Base-by-base conservation (phyloP, 2,113 vertebrate genomes). In the Megaleporinus macrocephalus region DNA sequence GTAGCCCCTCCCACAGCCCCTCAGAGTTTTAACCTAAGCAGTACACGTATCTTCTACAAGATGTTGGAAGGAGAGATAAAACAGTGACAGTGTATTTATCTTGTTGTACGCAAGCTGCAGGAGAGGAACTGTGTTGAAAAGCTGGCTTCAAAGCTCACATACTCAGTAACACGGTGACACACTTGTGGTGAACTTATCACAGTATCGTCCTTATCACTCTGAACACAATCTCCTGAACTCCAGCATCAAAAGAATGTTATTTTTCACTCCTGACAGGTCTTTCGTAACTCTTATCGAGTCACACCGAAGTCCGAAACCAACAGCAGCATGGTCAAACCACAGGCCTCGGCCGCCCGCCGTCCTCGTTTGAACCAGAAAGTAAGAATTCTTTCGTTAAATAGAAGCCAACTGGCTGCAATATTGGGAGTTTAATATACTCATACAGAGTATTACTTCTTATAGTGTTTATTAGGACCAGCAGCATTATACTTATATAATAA, bases 201-300 rank as follows among this genome's bases (percentile, higher is more conserved):
- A 18, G 29, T 27, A 78, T 71, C 82, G 80, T 80, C 77, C 77
- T 16, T 76, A 80, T 70, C 80, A 83, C 77, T 80, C 74, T 29
- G 22, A 66, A 24, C 63, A 63, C 47, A 81, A 83, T 83, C 78
- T 86, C n/a, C 59, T 80, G 33, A 73, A 78, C 49, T 59, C 24
- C 65, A 83, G 79, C 73, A 81, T 83, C 85, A 86, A 86, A 86
- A 76, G 59, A 59, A 47, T 65, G 73, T 47, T 44, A 55, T 73
- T 79, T 70, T 55, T 76, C 22, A 76, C 74, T 62, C 59, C 71
- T 86, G 66, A 26, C 69, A 59, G 66, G 63, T 75, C 47, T 83
- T 81, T 81, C 49, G 72, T 75, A 81, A 75, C 71, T 10, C 71
- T 75, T 68, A 75, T 81, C 59, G 26, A 36, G 1, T 13, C 30